Conservation (phyloP, 2,113 vertebrate genomes). For the Collichthys lucidus region DNA sequence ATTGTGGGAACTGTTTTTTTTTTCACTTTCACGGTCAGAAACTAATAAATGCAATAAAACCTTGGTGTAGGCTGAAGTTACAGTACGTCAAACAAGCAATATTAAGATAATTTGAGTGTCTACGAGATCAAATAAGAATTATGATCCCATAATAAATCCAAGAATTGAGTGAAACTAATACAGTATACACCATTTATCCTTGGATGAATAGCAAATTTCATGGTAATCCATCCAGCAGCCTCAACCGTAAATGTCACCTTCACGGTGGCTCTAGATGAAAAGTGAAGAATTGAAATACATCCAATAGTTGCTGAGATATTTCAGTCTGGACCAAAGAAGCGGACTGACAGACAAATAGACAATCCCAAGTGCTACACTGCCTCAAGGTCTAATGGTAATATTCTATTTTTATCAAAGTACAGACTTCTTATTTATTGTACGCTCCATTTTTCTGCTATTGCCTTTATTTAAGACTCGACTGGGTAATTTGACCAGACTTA, state of each 20-base stretch:
- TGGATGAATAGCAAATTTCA: neutral
- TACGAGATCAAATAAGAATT: too few relatives aligned
- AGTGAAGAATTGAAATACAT: neutral
- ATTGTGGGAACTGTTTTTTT: too few relatives aligned
- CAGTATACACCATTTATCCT: neutral
- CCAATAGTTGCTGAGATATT: neutral
- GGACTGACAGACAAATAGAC: neutral
- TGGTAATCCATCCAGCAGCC: neutral
- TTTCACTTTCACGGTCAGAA: too few relatives aligned
- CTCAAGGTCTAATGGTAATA: neutral
- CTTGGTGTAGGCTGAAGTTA: too few relatives aligned
- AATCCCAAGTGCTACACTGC: neutral
- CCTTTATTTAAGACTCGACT: slow-evolving; percentile 6
- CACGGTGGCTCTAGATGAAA: neutral
- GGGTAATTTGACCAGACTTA: neutral
- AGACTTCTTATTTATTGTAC: neutral
- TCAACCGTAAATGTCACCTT: neutral
- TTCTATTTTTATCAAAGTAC: neutral
- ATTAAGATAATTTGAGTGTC: too few relatives aligned
- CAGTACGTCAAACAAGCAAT: too few relatives aligned
- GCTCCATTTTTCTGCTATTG: neutral
- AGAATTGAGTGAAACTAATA: too few relatives aligned
- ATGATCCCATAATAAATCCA: too few relatives aligned
- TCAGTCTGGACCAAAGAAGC: neutral
- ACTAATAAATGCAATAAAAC: too few relatives aligned